Evolutionary conservation across 64 coral and sea anemone species (phyloP), one percentile per base, ranked within the genome.

Genomic region (Dendronephthya gigantea): DNA sequence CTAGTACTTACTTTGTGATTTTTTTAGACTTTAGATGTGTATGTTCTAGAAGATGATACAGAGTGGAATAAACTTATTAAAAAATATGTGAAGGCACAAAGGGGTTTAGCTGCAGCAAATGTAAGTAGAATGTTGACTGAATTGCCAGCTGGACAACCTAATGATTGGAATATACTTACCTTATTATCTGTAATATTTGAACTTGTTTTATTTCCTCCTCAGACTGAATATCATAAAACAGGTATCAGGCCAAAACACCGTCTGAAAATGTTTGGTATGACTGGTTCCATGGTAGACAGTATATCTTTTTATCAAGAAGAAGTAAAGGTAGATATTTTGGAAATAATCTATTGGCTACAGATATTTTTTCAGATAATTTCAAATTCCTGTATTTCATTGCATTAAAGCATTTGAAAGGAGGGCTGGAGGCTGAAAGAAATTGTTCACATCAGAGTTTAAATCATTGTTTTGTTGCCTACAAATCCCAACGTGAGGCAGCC

Each of bases 401-500:
- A 66, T 17, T 66, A 30, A 66, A 66, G 58, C 6, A 27, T 37
- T 34, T 75, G 25, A 75, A 37, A 29, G 7, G 7, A 14, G 69
- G 16, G 30, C 35, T 29, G 19, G 58, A 66, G 22, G 29, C 19
- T 6, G 58, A 66, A 66, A 34, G 72, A 29, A 79, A 79, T 34
- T 5, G 29, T 11, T 16, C 72, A 36, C 72, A 35, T 29, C 19
- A 79, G 32, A 33, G 9, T 35, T 39, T 36, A 19, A 79, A 39
- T 36, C 31, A 79, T 79, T 79, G 72, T 79, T 79, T 79, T 79
- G 72, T 79, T 79, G 72, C 72, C 37, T 79, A 79, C 36, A 79
- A 79, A 39, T 79, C 72, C 15, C 36, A 36, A 79, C 72, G 36
- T 15, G 72, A 79, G 30, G 72, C 72, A 36, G 32, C 72, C 7